Evolutionary conservation across 2,113 vertebrate genomes (phyloP).

Genomic region (Pygoscelis adeliae): DNA sequence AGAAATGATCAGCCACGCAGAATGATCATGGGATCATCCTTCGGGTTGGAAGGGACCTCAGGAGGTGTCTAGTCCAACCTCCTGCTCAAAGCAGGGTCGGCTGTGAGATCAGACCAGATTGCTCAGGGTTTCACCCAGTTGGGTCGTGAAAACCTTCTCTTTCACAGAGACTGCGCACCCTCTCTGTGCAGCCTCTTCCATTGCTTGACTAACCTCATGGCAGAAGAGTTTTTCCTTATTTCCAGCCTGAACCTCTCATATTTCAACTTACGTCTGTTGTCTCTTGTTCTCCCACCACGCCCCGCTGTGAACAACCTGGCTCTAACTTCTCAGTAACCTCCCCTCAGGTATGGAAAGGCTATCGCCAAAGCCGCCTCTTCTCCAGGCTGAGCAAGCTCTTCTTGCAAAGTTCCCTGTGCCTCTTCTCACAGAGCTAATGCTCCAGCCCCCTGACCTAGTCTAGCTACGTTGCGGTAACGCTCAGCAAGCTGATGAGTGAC

Average conservation of each 20-base stretch:
- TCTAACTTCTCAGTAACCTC: not conserved
- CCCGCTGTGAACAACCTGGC: not conserved
- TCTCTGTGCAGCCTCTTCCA: not conserved
- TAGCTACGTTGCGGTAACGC: accelerated
- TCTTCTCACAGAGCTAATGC: not conserved
- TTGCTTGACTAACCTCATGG: not conserved
- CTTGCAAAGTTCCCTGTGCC: not conserved
- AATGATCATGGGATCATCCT: not conserved
- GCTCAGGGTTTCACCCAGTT: not conserved
- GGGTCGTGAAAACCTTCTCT: not conserved
- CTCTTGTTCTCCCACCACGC: not conserved
- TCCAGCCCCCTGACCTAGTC: not conserved
- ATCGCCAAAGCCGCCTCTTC: not conserved
- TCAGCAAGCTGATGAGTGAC: not conserved
- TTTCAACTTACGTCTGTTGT: not conserved
- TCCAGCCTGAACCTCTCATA: not conserved
- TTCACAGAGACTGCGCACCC: not conserved
- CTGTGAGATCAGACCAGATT: not conserved
- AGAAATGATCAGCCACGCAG: not conserved
- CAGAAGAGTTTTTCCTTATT: not conserved
- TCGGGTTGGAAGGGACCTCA: not conserved
- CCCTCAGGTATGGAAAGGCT: not conserved
- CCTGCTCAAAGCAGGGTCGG: not conserved
- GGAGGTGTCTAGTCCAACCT: not conserved
- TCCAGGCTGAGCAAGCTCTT: not conserved